Evolutionary conservation across 2,888 invertebrate genomes (phyloP).

Genomic region (Cheilosia soror): DNA sequence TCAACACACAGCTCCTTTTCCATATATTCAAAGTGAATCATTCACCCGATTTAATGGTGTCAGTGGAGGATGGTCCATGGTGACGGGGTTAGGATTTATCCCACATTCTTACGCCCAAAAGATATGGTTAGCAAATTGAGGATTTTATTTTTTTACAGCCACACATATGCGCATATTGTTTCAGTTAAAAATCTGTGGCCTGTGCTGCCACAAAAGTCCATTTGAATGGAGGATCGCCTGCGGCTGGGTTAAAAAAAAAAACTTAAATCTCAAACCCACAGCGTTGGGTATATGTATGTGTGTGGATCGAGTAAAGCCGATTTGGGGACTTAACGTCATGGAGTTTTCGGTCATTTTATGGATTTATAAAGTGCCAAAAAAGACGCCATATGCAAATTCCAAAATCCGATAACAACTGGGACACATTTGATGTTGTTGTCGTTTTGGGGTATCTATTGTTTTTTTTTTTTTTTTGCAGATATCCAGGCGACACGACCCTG

Average conservation of each 20-base stretch:
- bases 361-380: slow-evolving; percentile 76
- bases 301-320: slow-evolving; percentile 70
- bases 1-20: slow-evolving; percentile 36
- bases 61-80: slow-evolving; percentile 34
- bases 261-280: slow-evolving; percentile 35
- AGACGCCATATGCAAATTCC: slow-evolving; percentile 74
- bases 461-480: slow-evolving; percentile 18
- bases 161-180: slow-evolving; percentile 23
- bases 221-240: slow-evolving; percentile 71
- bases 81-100: slow-evolving; percentile 49
- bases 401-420: slow-evolving; percentile 75
- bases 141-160: slow-evolving; percentile 66
- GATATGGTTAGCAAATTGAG: slow-evolving; percentile 74
- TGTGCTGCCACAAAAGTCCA: slow-evolving; percentile 69
- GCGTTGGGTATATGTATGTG: slow-evolving; percentile 8
- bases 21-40: slow-evolving; percentile 63
- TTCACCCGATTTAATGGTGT: slow-evolving; percentile 72
- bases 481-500: neutral
- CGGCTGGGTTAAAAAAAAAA: slow-evolving; percentile 59
- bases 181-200: slow-evolving; percentile 53
- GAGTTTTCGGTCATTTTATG: slow-evolving; percentile 76
- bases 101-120: slow-evolving; percentile 72
- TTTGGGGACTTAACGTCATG: slow-evolving; percentile 75
- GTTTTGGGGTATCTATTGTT: slow-evolving; percentile 14
- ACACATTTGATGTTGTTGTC: slow-evolving; percentile 74